Evolutionary conservation across 2,113 vertebrate genomes (phyloP).

Genomic region (Lophotis ruficrista): DNA sequence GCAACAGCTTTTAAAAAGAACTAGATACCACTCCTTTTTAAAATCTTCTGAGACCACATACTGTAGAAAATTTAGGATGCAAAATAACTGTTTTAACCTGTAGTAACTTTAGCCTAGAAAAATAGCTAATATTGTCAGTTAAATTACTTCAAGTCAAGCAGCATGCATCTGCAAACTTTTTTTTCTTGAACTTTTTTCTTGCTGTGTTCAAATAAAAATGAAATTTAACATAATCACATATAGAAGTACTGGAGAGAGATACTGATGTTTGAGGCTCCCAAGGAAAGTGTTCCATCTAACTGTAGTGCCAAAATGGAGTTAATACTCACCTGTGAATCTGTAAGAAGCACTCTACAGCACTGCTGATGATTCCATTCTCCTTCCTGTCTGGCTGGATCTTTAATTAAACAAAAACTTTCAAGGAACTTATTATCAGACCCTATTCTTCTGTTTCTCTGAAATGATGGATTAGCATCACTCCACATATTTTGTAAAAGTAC

Average conservation of each 20-base stretch:
- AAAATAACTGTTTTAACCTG: neutral
- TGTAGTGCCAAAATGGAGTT: neutral
- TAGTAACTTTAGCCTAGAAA: neutral
- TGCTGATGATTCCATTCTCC: neutral
- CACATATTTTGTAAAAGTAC: neutral
- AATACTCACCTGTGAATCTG: neutral
- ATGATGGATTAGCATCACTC: neutral
- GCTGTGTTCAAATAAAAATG: neutral
- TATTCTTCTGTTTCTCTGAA: neutral
- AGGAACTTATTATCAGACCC: neutral
- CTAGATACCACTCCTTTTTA: neutral
- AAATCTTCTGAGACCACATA: neutral
- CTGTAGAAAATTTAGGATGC: neutral
- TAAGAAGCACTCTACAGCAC: neutral
- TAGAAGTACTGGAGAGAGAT: neutral
- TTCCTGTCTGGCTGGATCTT: neutral
- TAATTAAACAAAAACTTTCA: neutral
- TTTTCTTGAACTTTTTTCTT: neutral
- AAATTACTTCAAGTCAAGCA: neutral
- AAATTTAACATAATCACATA: neutral
- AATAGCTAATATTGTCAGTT: neutral
- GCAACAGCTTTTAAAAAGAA: neutral
- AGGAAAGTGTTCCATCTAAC: neutral
- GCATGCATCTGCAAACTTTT: neutral
- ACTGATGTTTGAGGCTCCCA: neutral